Percentiles rank a stretch among this genome's conserved stretches.
phyloP scores from a whole-genome alignment of 2,797 vertebrate genomes.

The Parauchenoglanis punctatus region DNA sequence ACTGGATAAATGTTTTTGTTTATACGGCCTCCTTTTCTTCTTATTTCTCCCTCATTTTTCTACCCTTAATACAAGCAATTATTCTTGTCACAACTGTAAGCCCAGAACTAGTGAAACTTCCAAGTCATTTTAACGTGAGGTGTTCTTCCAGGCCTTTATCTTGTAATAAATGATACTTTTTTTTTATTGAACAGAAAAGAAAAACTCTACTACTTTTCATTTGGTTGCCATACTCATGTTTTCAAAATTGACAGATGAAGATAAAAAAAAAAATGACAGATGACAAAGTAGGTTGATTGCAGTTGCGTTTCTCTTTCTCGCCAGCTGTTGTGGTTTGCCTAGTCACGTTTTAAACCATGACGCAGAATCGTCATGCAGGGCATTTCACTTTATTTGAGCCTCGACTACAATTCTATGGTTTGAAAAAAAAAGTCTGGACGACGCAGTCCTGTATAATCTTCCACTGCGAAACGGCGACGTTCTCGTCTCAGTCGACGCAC shows the following conservation, averaged over 20 bases:
- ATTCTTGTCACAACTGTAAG: too few relatives aligned
- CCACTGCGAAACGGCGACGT: not conserved
- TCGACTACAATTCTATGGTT: not conserved
- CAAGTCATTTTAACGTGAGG: not conserved
- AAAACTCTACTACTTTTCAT: not conserved
- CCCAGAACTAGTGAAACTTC: not conserved
- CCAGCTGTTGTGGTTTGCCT: not conserved
- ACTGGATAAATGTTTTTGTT: not conserved
- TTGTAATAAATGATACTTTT: not conserved
- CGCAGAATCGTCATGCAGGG: not conserved
- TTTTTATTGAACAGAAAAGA: not conserved
- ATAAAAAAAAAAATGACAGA: not conserved
- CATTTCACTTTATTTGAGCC: not conserved
- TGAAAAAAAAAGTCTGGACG: not conserved
- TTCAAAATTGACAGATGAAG: not conserved
- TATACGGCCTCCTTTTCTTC: not conserved
- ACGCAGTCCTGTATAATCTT: not conserved
- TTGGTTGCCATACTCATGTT: not conserved
- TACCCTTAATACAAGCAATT: too few relatives aligned
- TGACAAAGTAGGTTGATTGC: not conserved
- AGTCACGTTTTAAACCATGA: not conserved
- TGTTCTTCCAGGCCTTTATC: not conserved
- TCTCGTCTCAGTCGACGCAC: not conserved
- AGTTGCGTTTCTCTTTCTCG: not conserved
- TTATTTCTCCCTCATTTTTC: not conserved